Evolutionary conservation across 1,140 invertebrate genomes (phyloP).

Genomic region (Aphis gossypii): DNA sequence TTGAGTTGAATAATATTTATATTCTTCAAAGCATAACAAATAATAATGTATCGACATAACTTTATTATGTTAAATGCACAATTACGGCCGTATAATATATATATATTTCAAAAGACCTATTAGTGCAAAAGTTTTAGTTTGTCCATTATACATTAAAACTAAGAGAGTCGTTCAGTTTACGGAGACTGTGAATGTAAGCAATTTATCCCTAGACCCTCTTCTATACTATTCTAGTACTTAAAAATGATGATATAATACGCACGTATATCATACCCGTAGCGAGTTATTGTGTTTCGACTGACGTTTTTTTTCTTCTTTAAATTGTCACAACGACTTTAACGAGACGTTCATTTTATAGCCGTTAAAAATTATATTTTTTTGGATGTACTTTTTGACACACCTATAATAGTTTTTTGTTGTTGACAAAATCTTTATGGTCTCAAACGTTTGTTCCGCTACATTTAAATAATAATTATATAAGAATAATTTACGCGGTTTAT

Average conservation of each 20-base stretch:
- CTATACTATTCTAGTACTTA: neutral
- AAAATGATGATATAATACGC: neutral
- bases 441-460: neutral
- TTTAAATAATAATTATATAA: neutral
- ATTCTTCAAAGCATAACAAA: neutral
- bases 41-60: neutral
- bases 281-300: neutral
- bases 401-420: neutral
- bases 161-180: neutral
- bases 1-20: neutral
- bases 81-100: neutral
- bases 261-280: neutral
- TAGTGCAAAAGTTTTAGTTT: slow-evolving; percentile 7
- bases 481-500: neutral
- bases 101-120: slow-evolving; percentile 1
- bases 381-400: neutral
- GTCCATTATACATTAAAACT: slow-evolving; percentile 11
- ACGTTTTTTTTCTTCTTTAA: neutral
- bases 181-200: neutral
- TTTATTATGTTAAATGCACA: neutral
- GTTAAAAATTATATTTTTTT: neutral
- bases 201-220: neutral
- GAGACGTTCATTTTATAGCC: neutral
- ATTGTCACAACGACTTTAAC: neutral
- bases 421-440: neutral